A percentile compares a stretch with the other conserved stretches of the same genome.
These are phyloP conservation scores for Machimus atricapillus DNA, from an alignment of 2,888 invertebrate species.

Conservation along the genomic window DNA sequence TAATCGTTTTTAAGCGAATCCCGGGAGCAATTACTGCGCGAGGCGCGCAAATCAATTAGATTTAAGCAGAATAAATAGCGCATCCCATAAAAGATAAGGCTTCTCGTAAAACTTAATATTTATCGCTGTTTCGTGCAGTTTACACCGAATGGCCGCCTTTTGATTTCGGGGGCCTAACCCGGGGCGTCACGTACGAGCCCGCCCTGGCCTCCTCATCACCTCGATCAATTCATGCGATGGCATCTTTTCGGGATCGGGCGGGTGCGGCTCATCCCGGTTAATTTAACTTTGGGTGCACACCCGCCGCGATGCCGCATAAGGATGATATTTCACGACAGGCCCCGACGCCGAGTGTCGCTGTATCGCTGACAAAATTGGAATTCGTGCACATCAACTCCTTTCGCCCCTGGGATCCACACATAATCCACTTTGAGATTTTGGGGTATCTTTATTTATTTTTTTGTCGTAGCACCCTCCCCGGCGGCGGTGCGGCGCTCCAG, in stretches of 20 bases:
- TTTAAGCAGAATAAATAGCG: conserved; percentile 13
- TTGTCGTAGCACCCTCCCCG: background rate
- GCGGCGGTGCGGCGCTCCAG: background rate
- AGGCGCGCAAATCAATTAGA: conserved; percentile 24
- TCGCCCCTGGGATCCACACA: background rate
- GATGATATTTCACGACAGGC: background rate
- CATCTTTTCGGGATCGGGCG: background rate
- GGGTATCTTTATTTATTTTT: background rate
- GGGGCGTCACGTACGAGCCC: background rate
- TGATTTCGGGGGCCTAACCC: background rate
- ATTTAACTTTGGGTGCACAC: conserved; percentile 26
- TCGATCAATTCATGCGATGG: background rate
- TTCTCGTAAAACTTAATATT: conserved; percentile 43
- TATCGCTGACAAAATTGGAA: conserved; percentile 32
- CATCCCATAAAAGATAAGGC: conserved; percentile 42
- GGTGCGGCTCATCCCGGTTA: background rate
- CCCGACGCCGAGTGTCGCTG: background rate
- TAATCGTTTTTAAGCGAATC: conserved; percentile 17
- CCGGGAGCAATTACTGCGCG: conserved; percentile 2
- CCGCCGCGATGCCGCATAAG: background rate
- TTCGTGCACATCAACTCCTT: conserved; percentile 26
- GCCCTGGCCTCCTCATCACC: background rate
- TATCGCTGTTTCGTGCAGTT: conserved; percentile 39
- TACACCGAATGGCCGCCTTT: background rate
- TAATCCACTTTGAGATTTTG: background rate